Percentiles rank a stretch among this genome's conserved stretches.
Evolutionary conservation across 2,888 invertebrate genomes (phyloP).

Genomic region (Meloe dianella): DNA sequence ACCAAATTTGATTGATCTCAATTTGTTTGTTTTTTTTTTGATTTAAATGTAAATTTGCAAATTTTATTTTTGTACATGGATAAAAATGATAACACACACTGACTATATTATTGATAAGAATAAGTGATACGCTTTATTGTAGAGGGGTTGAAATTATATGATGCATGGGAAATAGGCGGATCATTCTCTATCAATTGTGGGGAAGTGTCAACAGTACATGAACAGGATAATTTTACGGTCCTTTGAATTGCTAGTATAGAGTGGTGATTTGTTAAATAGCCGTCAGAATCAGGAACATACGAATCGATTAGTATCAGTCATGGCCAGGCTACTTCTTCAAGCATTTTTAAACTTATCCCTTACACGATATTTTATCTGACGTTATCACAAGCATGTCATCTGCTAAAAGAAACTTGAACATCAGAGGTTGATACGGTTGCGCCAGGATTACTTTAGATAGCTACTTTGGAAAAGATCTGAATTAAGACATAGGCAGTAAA

Average conservation of each 20-base stretch:
- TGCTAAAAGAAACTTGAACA: too few species aligned
- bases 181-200: conserved; percentile 47
- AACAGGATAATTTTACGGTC: conserved; percentile 41
- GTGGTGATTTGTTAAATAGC: conserved; percentile 51
- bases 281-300: conserved; percentile 40
- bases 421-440: too few species aligned
- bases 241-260: conserved; percentile 38
- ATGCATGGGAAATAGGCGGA: conserved; percentile 47
- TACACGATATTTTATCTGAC: neutral
- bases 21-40: too few species aligned
- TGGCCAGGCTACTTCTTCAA: neutral
- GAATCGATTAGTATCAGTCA: conserved; percentile 22
- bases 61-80: neutral
- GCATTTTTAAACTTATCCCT: neutral
- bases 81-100: neutral
- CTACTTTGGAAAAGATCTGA: too few species aligned
- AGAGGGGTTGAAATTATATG: conserved; percentile 28
- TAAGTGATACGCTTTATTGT: conserved; percentile 5
- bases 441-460: too few species aligned
- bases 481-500: too few species aligned
- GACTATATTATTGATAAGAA: neutral
- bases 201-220: conserved; percentile 49
- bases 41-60: too few species aligned
- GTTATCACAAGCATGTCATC: too few species aligned
- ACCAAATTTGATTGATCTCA: too few species aligned